Evolutionary conservation across 1,140 invertebrate genomes (phyloP), one percentile per base, ranked within the genome.

Genomic region (Scaptomyza pallida): DNA sequence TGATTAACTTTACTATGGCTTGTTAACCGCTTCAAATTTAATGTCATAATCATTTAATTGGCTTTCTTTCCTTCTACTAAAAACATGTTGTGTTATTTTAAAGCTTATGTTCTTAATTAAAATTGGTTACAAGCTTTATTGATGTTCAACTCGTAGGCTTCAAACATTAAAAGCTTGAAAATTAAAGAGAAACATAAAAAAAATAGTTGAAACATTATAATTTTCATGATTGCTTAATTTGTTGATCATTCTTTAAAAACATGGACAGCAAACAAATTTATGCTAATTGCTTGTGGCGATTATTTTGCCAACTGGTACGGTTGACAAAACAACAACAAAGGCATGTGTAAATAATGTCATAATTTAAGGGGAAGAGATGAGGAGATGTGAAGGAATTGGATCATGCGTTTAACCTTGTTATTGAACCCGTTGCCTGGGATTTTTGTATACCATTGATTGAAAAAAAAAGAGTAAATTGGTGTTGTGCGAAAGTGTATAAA

Each of bases 281-380:
- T 75, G 81, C 51, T 85, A 85, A 85, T 86, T 86, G 64, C 45
- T 75, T 85, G 19, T 77, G 77, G 68, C 59, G 65, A 81, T 77
- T 77, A 77, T 85, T 74, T 81, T 35, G 35, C n/a, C 41, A 75
- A 70, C 33, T 60, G 40, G 19, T 51, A 41, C 19, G 6, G 40
- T 10, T n/a, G 30, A 54, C 17, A 60, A 23, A 1, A 52, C 68
- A 62, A 21, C 23, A 26, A 70, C 59, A 80, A 80, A 67, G 35
- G n/a, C 30, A 45, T 43, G 59, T 56, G 67, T 45, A 86, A 76
- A 86, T 69, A 80, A 57, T 41, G 41, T 16, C 45, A 40, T 70
- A 48, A 82, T 61, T 47, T 59, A 35, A 8, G 15, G 12, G 8
- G 3, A 9, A 54, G 56, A 21, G 16, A 47, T 10, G 17, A 9